Percentiles rank a stretch among this genome's conserved stretches.
These are phyloP conservation scores for Dolichallabes microphthalmus DNA, from an alignment of 2,113 vertebrate species.

Conservation along the genomic window DNA sequence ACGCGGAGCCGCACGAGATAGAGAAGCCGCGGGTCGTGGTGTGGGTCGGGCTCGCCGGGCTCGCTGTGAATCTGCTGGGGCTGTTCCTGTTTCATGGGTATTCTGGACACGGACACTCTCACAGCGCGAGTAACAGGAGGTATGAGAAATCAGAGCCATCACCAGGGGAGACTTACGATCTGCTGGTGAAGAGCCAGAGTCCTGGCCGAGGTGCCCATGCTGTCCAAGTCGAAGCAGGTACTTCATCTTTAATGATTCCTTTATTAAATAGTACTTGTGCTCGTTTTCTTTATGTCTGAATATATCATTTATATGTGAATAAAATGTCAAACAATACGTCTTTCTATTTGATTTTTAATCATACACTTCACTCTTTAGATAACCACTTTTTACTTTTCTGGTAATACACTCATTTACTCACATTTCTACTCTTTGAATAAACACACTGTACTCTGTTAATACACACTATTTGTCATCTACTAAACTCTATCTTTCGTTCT, in stretches of 20 bases:
- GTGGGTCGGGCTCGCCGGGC: slow-evolving; percentile 76
- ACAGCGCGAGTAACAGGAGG: slow-evolving; percentile 16
- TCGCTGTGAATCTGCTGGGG: slow-evolving; percentile 80
- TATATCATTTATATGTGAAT: background rate
- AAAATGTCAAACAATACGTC: background rate
- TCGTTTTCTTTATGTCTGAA: background rate
- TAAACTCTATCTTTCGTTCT: background rate
- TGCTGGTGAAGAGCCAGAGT: slow-evolving; percentile 71
- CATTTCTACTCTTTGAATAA: background rate
- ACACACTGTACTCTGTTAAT: background rate
- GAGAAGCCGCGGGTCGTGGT: slow-evolving; percentile 78
- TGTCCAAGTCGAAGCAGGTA: slow-evolving; percentile 36
- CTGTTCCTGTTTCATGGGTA: slow-evolving; percentile 83
- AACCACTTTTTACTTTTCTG: background rate
- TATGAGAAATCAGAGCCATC: slow-evolving; percentile 48
- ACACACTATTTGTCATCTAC: background rate
- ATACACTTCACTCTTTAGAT: background rate
- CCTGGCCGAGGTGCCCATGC: slow-evolving; percentile 7
- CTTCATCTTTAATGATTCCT: background rate
- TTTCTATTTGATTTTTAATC: background rate
- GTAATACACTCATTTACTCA: background rate
- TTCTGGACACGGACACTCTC: slow-evolving; percentile 60
- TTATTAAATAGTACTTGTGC: background rate
- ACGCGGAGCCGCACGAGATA: slow-evolving; percentile 81
- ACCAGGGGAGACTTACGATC: slow-evolving; percentile 76